These are phyloP conservation scores for Neosalanx taihuensis DNA, from an alignment of 2,797 vertebrate genomes.

Conservation along the genomic window DNA sequence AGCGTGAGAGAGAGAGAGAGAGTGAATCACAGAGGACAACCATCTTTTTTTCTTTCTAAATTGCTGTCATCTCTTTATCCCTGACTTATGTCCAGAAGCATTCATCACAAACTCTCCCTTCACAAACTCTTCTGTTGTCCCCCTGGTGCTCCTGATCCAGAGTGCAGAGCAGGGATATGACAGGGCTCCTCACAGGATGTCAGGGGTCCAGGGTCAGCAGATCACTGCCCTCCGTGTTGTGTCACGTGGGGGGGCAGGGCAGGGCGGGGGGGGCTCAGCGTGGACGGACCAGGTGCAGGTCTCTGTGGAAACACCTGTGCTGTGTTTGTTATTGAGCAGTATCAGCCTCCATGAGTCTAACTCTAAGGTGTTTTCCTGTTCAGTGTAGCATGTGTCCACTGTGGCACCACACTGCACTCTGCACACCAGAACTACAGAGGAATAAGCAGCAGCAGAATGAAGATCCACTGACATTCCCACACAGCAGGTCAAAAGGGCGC, in stretches of 20 bases:
- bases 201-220: not conserved
- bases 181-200: not conserved
- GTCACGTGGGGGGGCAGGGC: too few species aligned
- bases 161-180: not conserved
- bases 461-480: too few species aligned
- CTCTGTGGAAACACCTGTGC: not conserved
- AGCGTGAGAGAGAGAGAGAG: not conserved
- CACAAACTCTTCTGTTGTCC: too few species aligned
- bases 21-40: not conserved
- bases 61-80: constrained; percentile 2
- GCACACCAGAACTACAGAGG: too few species aligned
- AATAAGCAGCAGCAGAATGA: too few species aligned
- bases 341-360: too few species aligned
- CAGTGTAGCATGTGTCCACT: too few species aligned
- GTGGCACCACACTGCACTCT: too few species aligned
- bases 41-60: not conserved
- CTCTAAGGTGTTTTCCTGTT: too few species aligned
- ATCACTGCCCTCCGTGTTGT: not conserved
- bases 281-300: not conserved
- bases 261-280: too few species aligned
- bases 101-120: not conserved
- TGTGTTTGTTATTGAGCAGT: too few species aligned
- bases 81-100: not conserved
- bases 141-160: not conserved
- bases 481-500: not conserved